These are phyloP conservation scores for Hoplodrina blanda DNA, from an alignment of 2,888 invertebrate genomes.

Conservation along the genomic window DNA sequence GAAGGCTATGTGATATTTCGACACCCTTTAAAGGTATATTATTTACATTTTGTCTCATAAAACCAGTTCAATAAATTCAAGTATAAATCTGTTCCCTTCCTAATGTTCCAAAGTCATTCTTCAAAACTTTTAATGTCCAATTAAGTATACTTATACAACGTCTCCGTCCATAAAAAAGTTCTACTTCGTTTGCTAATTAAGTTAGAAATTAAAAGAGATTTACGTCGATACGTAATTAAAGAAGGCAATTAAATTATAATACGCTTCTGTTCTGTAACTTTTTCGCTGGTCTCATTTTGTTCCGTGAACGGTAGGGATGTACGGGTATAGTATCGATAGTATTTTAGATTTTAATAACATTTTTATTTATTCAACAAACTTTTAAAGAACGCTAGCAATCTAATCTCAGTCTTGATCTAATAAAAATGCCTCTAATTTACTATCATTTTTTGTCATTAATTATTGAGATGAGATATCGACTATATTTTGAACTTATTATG, in stretches of 20 bases:
- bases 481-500: too few relatives aligned
- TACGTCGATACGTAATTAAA: slow-evolving; percentile 61
- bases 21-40: too few relatives aligned
- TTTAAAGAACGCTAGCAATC: too few relatives aligned
- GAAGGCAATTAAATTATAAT: slow-evolving; percentile 64
- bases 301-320: slow-evolving; percentile 24
- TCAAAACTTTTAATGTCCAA: slow-evolving; percentile 46
- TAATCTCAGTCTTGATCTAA: too few relatives aligned
- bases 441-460: too few relatives aligned
- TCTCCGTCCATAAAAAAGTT: slow-evolving; percentile 41
- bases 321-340: slow-evolving; percentile 15
- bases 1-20: too few relatives aligned
- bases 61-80: not conserved
- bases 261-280: slow-evolving; percentile 58
- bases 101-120: slow-evolving; percentile 1
- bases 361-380: too few relatives aligned
- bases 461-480: too few relatives aligned
- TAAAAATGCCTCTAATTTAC: too few relatives aligned
- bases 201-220: slow-evolving; percentile 57
- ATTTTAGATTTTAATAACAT: too few relatives aligned
- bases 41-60: too few relatives aligned
- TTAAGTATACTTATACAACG: slow-evolving; percentile 39
- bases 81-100: slow-evolving; percentile 4
- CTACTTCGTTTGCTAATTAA: slow-evolving; percentile 57
- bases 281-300: slow-evolving; percentile 51